A percentile compares a stretch with the other conserved stretches of the same genome.
These are phyloP conservation scores for Rhamnusium bicolor DNA, from an alignment of 2,888 invertebrate genomes.

Conservation along the genomic window DNA sequence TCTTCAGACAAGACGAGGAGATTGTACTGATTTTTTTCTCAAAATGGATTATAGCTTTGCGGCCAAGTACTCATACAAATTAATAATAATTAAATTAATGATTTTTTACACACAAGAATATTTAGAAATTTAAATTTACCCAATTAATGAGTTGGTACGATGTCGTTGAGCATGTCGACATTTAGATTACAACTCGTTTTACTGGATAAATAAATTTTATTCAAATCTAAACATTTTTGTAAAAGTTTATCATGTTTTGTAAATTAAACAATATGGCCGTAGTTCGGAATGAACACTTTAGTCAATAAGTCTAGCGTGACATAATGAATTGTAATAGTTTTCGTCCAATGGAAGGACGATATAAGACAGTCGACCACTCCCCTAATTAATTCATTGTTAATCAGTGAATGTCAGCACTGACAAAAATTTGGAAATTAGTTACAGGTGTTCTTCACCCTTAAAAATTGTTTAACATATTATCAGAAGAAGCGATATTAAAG, in stretches of 20 bases:
- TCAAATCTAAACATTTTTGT: background rate
- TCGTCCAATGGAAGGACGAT: conserved; percentile 3
- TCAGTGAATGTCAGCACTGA: conserved; percentile 1
- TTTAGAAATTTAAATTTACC: too few species aligned
- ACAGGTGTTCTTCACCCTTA: conserved; percentile 7
- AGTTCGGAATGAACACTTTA: background rate
- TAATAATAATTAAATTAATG: too few species aligned
- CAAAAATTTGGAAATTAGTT: background rate
- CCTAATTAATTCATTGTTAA: conserved; percentile 11
- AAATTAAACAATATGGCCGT: conserved; percentile 14
- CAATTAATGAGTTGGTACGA: too few species aligned
- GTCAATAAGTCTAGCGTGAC: conserved; percentile 11
- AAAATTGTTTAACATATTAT: background rate
- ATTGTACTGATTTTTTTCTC: too few species aligned
- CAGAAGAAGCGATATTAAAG: background rate
- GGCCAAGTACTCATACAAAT: too few species aligned
- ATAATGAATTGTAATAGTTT: background rate
- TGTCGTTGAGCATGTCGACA: background rate
- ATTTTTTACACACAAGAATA: too few species aligned
- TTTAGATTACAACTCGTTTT: background rate
- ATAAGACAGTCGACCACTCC: background rate
- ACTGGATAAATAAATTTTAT: background rate
- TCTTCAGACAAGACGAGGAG: too few species aligned
- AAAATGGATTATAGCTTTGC: too few species aligned
- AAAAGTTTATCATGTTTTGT: background rate